Conservation (phyloP, 2,113 vertebrate species). For the Baryphthengus martii region DNA sequence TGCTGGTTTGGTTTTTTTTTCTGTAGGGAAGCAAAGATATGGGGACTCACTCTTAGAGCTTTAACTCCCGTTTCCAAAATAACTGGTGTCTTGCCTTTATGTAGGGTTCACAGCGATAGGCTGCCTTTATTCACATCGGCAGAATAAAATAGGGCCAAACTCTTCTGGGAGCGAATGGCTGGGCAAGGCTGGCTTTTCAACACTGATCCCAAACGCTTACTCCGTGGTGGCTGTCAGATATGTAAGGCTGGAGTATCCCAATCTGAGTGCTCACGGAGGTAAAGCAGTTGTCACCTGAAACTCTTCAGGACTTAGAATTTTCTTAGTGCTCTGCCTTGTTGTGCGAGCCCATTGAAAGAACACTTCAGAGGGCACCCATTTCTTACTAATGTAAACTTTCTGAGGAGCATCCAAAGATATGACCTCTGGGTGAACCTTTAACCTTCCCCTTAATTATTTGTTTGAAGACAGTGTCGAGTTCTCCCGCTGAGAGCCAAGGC, state of each 20-base stretch:
- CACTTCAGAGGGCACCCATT: conserved; percentile 73
- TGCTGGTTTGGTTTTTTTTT: background rate
- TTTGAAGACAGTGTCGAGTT: conserved; percentile 99
- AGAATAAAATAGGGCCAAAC: background rate
- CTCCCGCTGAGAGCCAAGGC: conserved; percentile 88
- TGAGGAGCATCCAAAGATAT: conserved; percentile 93
- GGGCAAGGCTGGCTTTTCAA: background rate
- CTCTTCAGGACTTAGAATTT: conserved; percentile 58
- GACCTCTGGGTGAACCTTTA: conserved; percentile 92
- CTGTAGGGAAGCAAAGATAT: background rate
- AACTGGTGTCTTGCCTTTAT: background rate
- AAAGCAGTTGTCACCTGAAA: conserved; percentile 48
- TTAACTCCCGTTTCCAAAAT: background rate
- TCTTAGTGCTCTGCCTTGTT: conserved; percentile 70
- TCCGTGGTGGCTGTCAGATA: background rate
- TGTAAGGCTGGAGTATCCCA: conserved; percentile 10
- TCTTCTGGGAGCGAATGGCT: background rate
- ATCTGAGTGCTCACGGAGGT: background rate
- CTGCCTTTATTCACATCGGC: background rate
- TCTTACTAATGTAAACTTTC: conserved; percentile 91
- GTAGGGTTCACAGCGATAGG: background rate
- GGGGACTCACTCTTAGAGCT: background rate
- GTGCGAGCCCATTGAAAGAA: conserved; percentile 65
- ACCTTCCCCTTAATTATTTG: conserved; percentile 99
- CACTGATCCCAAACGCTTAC: background rate